Evolutionary conservation across 1,140 invertebrate species (phyloP).

Genomic region (Heterodera carotae): DNA sequence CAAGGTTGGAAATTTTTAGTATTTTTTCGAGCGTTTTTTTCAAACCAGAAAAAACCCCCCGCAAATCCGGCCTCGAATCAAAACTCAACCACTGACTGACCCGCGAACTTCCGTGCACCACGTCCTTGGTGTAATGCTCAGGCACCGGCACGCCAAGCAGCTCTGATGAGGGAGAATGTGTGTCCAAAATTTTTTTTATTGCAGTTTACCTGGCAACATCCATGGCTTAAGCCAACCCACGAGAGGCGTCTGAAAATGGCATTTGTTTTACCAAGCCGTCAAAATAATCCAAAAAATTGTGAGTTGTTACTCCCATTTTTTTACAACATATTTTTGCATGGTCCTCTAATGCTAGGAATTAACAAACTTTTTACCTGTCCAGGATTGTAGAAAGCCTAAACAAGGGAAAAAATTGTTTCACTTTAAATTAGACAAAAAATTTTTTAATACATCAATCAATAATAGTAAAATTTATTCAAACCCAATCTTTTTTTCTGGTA

Average conservation of each 20-base stretch:
- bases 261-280: no score
- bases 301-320: no score
- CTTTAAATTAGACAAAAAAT: slow-evolving; percentile 12
- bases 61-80: no score
- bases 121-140: slow-evolving; percentile 15
- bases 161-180: slow-evolving; percentile 22
- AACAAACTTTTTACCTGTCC: background rate
- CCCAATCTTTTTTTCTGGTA: no score
- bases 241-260: slow-evolving; percentile 31
- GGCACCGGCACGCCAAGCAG: slow-evolving; percentile 31
- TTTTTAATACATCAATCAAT: no score
- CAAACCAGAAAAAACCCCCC: no score
- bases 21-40: no score
- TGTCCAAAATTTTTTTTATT: background rate
- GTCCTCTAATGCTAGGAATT: no score
- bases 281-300: no score
- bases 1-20: no score
- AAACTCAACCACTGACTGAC: background rate
- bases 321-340: no score
- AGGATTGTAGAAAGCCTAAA: slow-evolving; percentile 31
- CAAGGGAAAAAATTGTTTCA: slow-evolving; percentile 11
- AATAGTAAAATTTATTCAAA: no score
- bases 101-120: background rate
- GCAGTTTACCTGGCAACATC: slow-evolving; percentile 23
- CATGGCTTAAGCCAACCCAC: slow-evolving; percentile 39